These are phyloP conservation scores for Catocala sponsa DNA, from an alignment of 2,888 invertebrate genomes.

Conservation along the genomic window DNA sequence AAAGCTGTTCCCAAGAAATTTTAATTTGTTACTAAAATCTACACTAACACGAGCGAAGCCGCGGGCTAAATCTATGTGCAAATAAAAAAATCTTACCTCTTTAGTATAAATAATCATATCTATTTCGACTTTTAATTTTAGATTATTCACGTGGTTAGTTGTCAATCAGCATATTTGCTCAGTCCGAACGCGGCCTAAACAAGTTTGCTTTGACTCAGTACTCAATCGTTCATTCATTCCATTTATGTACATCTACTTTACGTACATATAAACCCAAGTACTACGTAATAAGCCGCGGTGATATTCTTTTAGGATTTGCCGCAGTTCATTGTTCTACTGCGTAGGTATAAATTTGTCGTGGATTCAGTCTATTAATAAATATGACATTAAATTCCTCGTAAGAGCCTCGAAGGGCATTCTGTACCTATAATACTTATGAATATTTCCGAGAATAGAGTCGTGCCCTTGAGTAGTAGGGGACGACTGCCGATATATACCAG, in stretches of 20 bases:
- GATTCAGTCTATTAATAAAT: constrained; percentile 4
- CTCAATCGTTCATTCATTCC: constrained; percentile 62
- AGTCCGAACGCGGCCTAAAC: constrained; percentile 48
- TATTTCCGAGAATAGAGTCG: constrained; percentile 4
- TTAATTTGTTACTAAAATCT: no score
- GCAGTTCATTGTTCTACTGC: no score
- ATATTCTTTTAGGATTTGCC: neutral
- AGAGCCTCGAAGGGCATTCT: constrained; percentile 4
- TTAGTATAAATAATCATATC: no score
- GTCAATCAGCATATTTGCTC: neutral
- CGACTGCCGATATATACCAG: neutral
- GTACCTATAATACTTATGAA: neutral
- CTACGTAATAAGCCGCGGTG: neutral
- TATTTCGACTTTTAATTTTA: no score
- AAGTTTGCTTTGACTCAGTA: constrained; percentile 63
- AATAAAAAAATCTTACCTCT: no score
- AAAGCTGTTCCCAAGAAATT: no score
- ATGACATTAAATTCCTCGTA: constrained; percentile 12
- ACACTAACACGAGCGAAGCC: no score
- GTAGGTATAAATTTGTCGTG: no score
- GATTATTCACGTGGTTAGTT: no score
- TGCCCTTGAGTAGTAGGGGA: constrained; percentile 6
- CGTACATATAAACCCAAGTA: no score
- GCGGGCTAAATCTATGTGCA: no score
- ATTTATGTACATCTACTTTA: neutral